phyloP scores from a whole-genome alignment of 2,888 invertebrate genomes.

The Cetonia aurata region DNA sequence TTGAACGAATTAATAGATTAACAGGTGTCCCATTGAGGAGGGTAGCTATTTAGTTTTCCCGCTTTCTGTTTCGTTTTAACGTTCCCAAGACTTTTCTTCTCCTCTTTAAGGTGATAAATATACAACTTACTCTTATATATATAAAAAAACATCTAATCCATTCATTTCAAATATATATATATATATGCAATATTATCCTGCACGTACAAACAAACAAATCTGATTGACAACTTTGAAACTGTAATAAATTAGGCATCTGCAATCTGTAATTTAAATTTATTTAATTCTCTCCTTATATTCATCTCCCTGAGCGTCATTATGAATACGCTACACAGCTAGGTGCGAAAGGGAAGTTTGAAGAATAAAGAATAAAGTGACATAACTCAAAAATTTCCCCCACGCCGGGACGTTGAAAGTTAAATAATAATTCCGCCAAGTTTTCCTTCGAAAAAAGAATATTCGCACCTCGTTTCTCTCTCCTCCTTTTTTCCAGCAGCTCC shows the following conservation, averaged over 20 bases:
- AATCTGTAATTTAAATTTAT: conserved; percentile 35
- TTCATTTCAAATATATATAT: too few relatives aligned
- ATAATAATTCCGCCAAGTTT: too few relatives aligned
- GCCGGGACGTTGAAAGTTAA: background rate
- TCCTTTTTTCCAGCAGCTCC: too few relatives aligned
- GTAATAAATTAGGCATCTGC: conserved; percentile 26
- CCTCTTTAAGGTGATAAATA: background rate
- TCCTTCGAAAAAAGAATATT: too few relatives aligned
- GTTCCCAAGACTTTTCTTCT: too few relatives aligned
- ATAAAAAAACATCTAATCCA: too few relatives aligned
- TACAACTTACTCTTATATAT: too few relatives aligned
- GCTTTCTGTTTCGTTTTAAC: conserved; percentile 51
- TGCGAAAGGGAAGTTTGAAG: conserved; percentile 3
- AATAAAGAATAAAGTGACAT: conserved; percentile 23
- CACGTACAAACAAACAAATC: too few relatives aligned
- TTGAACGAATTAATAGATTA: conserved; percentile 53
- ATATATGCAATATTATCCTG: too few relatives aligned
- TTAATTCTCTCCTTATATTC: conserved; percentile 15
- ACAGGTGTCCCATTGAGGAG: conserved; percentile 56
- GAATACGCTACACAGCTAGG: background rate
- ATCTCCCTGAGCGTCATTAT: conserved; percentile 6
- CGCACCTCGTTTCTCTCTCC: too few relatives aligned
- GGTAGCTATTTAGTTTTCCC: conserved; percentile 49
- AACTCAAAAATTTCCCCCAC: conserved; percentile 18
- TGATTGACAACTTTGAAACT: background rate